Evolutionary conservation across 2,888 invertebrate genomes (phyloP), one percentile per base, ranked within the genome.

Genomic region (Halocaridina rubra): DNA sequence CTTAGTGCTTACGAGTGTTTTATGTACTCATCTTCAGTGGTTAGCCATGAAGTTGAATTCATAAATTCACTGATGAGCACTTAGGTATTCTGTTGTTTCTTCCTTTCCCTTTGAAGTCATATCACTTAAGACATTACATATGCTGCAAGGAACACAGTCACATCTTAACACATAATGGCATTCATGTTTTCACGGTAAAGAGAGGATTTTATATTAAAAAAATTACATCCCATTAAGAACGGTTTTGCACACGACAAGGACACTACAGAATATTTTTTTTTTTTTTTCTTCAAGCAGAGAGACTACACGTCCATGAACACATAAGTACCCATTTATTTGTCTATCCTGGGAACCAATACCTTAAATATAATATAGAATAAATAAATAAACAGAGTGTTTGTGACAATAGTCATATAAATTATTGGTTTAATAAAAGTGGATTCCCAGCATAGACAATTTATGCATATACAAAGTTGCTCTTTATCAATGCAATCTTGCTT

Each of bases 291-390:
- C n/a, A 46, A 74, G 3, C 24, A 46, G 27, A 74, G 46, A 74
- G 10, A 46, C 22, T 33, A 72, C 39, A 32, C 72, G 39, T 19
- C 46, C 46, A 74, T 46, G 7, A 13, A 7, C 13, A 22, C 46
- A 33, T 3, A 74, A 27, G 24, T 74, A n/a, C n/a, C n/a, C n/a
- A n/a, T n/a, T n/a, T n/a, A n/a, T 74, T 59, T 61, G 32, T 61
- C 22, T 77, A 61, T 32, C 59, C 13, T 32, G 32, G 77, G 77
- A 69, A 77, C 59, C 32, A 59, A 29, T 7, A 30, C 19, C 59
- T 61, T 77, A 61, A 77, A 19, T 30, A 30, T 77, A 77, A 77
- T 30, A 59, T 30, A 53, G 7, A 32, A 77, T 77, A 77, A 77
- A 77, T 77, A 77, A 77, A 19, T 77, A 61, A 77, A 69, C 46